phyloP scores from a whole-genome alignment of 2,888 invertebrate genomes.

The Callyntrura sp. region DNA sequence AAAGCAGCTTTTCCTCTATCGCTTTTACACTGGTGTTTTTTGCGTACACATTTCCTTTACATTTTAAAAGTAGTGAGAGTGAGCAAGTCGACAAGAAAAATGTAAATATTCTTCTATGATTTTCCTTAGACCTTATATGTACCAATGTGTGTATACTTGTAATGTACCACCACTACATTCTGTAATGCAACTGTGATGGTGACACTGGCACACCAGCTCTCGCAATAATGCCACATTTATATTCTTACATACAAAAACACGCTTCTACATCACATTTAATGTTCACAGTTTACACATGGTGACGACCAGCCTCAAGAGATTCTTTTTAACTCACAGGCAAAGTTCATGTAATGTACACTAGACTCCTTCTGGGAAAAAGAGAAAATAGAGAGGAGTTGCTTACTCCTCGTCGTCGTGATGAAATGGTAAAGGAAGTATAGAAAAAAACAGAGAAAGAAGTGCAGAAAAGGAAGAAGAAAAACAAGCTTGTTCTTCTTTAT shows the following conservation, averaged over 20 bases:
- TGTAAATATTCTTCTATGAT: not conserved
- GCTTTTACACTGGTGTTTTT: not conserved
- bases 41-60: not conserved
- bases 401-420: not conserved
- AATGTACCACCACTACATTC: not conserved
- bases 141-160: not conserved
- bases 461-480: constrained; percentile 29
- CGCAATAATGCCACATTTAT: constrained; percentile 7
- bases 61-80: not conserved
- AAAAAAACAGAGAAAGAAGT: constrained; percentile 13
- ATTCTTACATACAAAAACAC: constrained; percentile 12
- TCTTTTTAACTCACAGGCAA: constrained; percentile 6
- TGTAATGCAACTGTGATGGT: not conserved
- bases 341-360: constrained; percentile 21
- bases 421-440: not conserved
- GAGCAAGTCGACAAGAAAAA: not conserved
- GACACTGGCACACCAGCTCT: no score
- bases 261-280: not conserved
- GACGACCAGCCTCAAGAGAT: constrained; percentile 33
- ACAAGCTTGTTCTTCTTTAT: constrained; percentile 46
- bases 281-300: not conserved
- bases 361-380: constrained; percentile 17
- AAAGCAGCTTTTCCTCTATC: constrained; percentile 66
- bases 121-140: constrained; percentile 2
- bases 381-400: constrained; percentile 9